Conservation (phyloP, 1,140 invertebrate genomes). For the Lucilia cuprina region DNA sequence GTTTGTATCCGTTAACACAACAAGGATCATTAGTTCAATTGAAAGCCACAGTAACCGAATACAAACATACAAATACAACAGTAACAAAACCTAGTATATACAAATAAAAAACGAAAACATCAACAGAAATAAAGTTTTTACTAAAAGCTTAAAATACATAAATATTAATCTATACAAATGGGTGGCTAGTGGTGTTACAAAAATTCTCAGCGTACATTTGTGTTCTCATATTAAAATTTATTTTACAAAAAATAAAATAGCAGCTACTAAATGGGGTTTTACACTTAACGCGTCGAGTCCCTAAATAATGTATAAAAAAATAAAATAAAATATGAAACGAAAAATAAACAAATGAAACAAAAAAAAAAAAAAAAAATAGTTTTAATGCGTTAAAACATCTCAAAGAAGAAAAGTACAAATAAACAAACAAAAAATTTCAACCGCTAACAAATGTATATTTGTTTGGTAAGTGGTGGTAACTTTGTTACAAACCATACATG, state of each 20-base stretch:
- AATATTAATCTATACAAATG: slow-evolving; percentile 29
- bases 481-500: slow-evolving; percentile 25
- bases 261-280: slow-evolving; percentile 11
- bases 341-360: not conserved
- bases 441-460: not conserved
- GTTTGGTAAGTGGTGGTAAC: not conserved
- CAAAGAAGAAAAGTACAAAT: not conserved
- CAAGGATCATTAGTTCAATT: slow-evolving; percentile 33
- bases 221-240: slow-evolving; percentile 6
- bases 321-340: not conserved
- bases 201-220: not conserved
- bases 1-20: slow-evolving; percentile 11
- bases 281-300: slow-evolving; percentile 26
- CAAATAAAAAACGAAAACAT: not conserved
- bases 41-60: slow-evolving; percentile 18
- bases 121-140: slow-evolving; percentile 10
- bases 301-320: not conserved
- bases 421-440: not conserved
- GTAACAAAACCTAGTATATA: not conserved
- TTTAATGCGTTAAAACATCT: slow-evolving; percentile 21
- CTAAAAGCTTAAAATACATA: slow-evolving; percentile 29
- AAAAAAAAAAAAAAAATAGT: slow-evolving; percentile 31
- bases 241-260: not conserved
- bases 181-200: not conserved
- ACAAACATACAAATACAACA: not conserved